phyloP scores from a whole-genome alignment of 2,888 invertebrate genomes.

The Uloborus plumipes region DNA sequence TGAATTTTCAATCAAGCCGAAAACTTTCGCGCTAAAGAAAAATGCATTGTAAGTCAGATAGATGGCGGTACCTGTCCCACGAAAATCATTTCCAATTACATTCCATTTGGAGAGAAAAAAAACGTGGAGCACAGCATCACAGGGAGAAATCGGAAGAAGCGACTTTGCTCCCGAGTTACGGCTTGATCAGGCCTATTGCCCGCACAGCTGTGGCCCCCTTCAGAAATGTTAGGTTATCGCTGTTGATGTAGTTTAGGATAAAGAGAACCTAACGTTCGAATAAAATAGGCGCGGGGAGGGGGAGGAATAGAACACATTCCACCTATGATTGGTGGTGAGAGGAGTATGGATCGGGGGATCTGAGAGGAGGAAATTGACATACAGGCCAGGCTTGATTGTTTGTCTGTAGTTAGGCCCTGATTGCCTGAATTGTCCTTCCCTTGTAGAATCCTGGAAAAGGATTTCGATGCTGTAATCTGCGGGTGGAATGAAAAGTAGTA shows the following conservation, averaged over 20 bases:
- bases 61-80: constrained; percentile 42
- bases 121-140: not conserved
- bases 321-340: constrained; percentile 46
- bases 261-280: constrained; percentile 39
- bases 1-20: constrained; percentile 3
- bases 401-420: constrained; percentile 54
- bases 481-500: constrained; percentile 52
- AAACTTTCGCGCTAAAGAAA: not conserved
- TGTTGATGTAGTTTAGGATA: constrained; percentile 44
- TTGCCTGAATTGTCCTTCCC: constrained; percentile 52
- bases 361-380: constrained; percentile 48
- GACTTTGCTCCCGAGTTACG: constrained; percentile 21
- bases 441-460: constrained; percentile 23
- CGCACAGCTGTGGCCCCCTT: constrained; percentile 40
- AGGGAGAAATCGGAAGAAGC: constrained; percentile 4
- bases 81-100: constrained; percentile 20
- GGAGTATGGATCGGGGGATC: constrained; percentile 12
- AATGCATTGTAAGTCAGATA: constrained; percentile 27
- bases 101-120: not conserved
- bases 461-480: constrained; percentile 43
- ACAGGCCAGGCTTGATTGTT: constrained; percentile 55
- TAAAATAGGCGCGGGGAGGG: not conserved
- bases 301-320: constrained; percentile 2
- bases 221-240: constrained; percentile 35
- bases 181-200: constrained; percentile 42